phyloP scores from a whole-genome alignment of 1,140 invertebrate genomes.

The Meloidogyne hapla region DNA sequence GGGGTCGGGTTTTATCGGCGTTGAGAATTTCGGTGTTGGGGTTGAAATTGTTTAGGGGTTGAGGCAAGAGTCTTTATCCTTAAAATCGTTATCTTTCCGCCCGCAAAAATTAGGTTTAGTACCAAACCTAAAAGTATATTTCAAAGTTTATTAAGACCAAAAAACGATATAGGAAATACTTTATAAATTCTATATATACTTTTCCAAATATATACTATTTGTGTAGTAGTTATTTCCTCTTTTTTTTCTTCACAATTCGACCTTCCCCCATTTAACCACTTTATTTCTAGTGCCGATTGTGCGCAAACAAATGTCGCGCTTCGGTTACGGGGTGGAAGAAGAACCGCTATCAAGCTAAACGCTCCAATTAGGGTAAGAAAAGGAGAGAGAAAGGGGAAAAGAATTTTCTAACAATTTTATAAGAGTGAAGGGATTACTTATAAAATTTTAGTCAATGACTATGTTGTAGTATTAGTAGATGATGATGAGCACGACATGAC shows the following conservation, averaged over 20 bases:
- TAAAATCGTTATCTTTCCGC: too few species aligned
- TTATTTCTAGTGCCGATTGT: not conserved
- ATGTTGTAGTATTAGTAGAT: too few species aligned
- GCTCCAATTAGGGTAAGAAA: not conserved
- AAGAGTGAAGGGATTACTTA: not conserved
- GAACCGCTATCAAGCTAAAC: conserved; percentile 4
- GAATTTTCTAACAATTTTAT: not conserved
- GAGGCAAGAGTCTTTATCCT: too few species aligned
- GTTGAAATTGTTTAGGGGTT: too few species aligned
- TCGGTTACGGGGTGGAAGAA: conserved; percentile 1
- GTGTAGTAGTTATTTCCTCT: not conserved
- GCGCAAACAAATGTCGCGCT: conserved; percentile 3
- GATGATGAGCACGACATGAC: not conserved
- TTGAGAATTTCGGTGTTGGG: too few species aligned
- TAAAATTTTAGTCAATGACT: not conserved
- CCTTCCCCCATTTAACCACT: not conserved
- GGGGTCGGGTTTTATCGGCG: too few species aligned
- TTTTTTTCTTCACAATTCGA: not conserved
- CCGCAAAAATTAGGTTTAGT: too few species aligned
- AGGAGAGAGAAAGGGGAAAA: not conserved
- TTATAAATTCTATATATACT: not conserved
- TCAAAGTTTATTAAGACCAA: too few species aligned
- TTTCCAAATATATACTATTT: not conserved
- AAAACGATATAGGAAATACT: not conserved
- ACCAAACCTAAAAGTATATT: too few species aligned